These are phyloP conservation scores for Chironomus tentans DNA, from an alignment of 2,888 invertebrate species.

Conservation along the genomic window DNA sequence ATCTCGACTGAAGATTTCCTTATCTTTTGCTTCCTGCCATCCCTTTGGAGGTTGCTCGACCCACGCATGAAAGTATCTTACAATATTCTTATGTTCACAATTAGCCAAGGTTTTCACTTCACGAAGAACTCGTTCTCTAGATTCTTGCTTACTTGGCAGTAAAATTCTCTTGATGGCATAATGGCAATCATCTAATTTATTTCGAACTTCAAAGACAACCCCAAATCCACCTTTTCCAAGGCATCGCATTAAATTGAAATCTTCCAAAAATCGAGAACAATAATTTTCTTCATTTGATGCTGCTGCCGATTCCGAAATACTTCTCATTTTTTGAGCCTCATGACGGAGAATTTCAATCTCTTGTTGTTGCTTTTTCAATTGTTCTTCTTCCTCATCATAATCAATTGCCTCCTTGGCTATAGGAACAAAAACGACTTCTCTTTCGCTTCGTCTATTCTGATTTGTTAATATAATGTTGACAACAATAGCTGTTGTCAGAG, in stretches of 20 bases:
- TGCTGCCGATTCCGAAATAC: neutral
- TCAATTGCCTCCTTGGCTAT: constrained; percentile 37
- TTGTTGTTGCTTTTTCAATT: constrained; percentile 36
- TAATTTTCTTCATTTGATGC: constrained; percentile 28
- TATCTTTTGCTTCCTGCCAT: constrained; percentile 78
- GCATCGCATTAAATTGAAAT: constrained; percentile 73
- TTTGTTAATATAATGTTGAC: constrained; percentile 53
- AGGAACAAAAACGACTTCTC: constrained; percentile 40
- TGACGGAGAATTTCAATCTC: constrained; percentile 34
- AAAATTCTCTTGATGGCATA: constrained; percentile 94
- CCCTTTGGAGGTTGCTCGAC: constrained; percentile 80
- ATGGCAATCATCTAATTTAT: constrained; percentile 85
- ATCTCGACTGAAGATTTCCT: constrained; percentile 39
- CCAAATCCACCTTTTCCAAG: constrained; percentile 92
- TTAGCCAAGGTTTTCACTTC: constrained; percentile 93
- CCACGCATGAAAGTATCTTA: constrained; percentile 94
- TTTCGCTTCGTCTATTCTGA: constrained; percentile 35
- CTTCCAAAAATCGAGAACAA: constrained; percentile 64
- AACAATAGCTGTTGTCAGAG: constrained; percentile 60
- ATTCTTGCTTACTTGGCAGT: constrained; percentile 70
- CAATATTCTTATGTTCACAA: constrained; percentile 90
- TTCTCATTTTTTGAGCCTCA: constrained; percentile 25
- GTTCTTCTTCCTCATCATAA: constrained; percentile 30
- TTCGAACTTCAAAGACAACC: constrained; percentile 88
- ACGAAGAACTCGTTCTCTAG: constrained; percentile 79